Percentiles rank a stretch among this genome's conserved stretches.
These are phyloP conservation scores for Brachionus manjavacas DNA, from an alignment of 1,140 invertebrate genomes.

Conservation along the genomic window DNA sequence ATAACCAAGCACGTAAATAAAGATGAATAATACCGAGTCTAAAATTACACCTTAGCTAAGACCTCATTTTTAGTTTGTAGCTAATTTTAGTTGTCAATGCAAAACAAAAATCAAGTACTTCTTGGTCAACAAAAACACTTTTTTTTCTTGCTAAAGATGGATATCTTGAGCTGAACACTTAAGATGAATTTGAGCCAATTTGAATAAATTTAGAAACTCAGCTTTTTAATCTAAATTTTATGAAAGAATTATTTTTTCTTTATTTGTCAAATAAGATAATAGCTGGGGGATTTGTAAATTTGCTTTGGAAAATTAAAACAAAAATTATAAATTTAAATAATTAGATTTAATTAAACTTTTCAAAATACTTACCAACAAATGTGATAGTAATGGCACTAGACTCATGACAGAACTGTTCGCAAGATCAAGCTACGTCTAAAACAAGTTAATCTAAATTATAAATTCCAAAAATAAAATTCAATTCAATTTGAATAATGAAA, in stretches of 20 bases:
- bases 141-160: neutral
- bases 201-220: neutral
- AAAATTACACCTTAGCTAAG: neutral
- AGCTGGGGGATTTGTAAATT: neutral
- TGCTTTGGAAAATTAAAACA: neutral
- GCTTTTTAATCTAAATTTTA: neutral
- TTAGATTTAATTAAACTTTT: neutral
- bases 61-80: neutral
- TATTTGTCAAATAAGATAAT: conserved; percentile 1
- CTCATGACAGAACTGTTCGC: neutral
- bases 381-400: neutral
- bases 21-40: neutral
- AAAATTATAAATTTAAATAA: neutral
- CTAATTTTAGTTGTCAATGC: neutral
- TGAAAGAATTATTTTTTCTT: neutral
- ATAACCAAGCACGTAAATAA: neutral
- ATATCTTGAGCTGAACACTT: neutral
- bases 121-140: neutral
- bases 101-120: neutral
- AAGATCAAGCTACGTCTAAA: neutral
- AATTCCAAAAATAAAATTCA: conserved; percentile 16
- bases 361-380: neutral
- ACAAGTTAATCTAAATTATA: conserved; percentile 24
- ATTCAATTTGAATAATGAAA: neutral
- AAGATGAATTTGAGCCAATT: neutral